Evolutionary conservation across 1,140 invertebrate genomes (phyloP).

Genomic region (Venustaconcha ellipsiformis): DNA sequence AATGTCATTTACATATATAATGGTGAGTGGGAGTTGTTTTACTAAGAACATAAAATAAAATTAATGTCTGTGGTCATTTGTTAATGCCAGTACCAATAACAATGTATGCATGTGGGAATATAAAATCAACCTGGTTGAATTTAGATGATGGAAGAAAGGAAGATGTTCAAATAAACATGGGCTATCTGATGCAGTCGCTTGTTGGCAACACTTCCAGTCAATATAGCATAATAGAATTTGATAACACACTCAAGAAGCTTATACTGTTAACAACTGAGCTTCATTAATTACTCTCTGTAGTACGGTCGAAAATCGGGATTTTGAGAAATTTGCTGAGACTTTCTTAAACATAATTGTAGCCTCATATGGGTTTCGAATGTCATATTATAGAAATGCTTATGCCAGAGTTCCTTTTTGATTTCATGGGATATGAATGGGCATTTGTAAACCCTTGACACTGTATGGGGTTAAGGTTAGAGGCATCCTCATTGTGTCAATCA

Average conservation of each 20-base stretch:
- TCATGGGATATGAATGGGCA: too few species aligned
- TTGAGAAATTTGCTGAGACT: slow-evolving; percentile 6
- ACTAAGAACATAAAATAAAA: too few species aligned
- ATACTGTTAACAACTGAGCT: slow-evolving; percentile 17
- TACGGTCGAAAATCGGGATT: background rate
- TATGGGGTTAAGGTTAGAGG: too few species aligned
- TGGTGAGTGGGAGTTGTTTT: too few species aligned
- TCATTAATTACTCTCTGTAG: slow-evolving; percentile 6
- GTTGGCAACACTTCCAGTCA: background rate
- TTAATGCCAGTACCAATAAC: too few species aligned
- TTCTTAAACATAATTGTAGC: slow-evolving; percentile 14
- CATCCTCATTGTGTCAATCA: too few species aligned
- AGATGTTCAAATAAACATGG: background rate
- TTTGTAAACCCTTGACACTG: too few species aligned
- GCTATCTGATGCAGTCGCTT: slow-evolving; percentile 1
- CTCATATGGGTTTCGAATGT: slow-evolving; percentile 13
- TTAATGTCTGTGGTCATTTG: too few species aligned
- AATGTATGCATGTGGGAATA: background rate
- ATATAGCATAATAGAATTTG: slow-evolving; percentile 7
- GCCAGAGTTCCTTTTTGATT: too few species aligned
- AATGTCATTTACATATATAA: too few species aligned
- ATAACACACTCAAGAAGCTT: slow-evolving; percentile 5
- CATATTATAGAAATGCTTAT: too few species aligned
- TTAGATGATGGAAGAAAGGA: background rate
- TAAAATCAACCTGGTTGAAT: slow-evolving; percentile 1